These are phyloP conservation scores for Chromoteleia sp. DNA, from an alignment of 2,888 invertebrate species.

Conservation along the genomic window DNA sequence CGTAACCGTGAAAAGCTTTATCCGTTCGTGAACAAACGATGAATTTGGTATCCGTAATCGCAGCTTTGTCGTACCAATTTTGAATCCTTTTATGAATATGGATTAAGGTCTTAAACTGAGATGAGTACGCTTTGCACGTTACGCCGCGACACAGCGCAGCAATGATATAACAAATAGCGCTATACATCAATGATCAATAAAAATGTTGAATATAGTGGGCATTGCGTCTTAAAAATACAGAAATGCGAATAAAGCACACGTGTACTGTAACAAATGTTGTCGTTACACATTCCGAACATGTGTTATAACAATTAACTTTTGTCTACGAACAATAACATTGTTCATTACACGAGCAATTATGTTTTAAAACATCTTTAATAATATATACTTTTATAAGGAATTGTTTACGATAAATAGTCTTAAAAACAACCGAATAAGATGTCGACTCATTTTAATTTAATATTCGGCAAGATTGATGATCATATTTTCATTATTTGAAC, in stretches of 20 bases:
- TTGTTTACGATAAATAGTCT: too few species aligned
- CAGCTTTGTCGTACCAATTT: not conserved
- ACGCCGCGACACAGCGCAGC: not conserved
- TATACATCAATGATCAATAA: constrained; percentile 46
- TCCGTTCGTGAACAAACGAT: not conserved
- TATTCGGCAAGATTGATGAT: too few species aligned
- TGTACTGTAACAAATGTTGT: constrained; percentile 46
- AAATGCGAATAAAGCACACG: constrained; percentile 43
- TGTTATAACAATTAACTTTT: constrained; percentile 43
- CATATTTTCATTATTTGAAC: too few species aligned
- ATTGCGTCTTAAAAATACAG: constrained; percentile 46
- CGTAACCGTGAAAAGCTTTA: not conserved
- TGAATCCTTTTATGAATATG: constrained; percentile 7
- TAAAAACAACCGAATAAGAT: too few species aligned
- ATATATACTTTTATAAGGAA: too few species aligned
- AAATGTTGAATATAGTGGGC: constrained; percentile 32
- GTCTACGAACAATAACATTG: not conserved
- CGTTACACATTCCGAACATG: constrained; percentile 42
- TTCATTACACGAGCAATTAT: constrained; percentile 9
- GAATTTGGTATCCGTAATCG: constrained; percentile 2
- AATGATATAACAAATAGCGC: constrained; percentile 37
- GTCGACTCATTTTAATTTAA: too few species aligned
- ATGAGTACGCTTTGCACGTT: not conserved
- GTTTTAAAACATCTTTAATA: not conserved
- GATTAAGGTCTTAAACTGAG: not conserved